phyloP scores from a whole-genome alignment of 2,797 vertebrate genomes.

The Ctenopoma kingsleyae region DNA sequence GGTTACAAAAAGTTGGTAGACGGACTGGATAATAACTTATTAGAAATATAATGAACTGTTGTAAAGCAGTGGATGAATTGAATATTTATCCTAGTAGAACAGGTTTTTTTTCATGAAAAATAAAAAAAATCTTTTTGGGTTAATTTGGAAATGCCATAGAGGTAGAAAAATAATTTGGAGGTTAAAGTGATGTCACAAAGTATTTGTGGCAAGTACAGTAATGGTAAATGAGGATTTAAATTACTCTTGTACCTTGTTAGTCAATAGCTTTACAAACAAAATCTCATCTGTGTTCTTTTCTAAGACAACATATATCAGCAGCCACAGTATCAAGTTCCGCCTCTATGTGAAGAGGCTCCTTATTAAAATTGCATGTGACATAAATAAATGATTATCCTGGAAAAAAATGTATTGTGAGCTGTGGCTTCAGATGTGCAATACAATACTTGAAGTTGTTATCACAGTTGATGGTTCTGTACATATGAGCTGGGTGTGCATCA shows the following conservation, averaged over 20 bases:
- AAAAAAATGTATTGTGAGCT: constrained; percentile 39
- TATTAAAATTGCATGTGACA: constrained; percentile 45
- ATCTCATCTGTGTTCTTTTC: neutral
- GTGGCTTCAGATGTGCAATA: constrained; percentile 16
- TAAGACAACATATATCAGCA: constrained; percentile 7
- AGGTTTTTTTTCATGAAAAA: too few relatives aligned
- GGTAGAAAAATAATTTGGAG: neutral
- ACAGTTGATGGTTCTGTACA: neutral
- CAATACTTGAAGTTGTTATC: constrained; percentile 3
- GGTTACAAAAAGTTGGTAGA: neutral
- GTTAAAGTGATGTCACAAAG: neutral
- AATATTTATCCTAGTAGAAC: constrained; percentile 19
- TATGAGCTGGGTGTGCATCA: neutral
- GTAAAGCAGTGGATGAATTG: constrained; percentile 20
- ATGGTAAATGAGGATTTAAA: constrained; percentile 3
- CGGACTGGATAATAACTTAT: constrained; percentile 59
- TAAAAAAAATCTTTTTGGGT: too few relatives aligned
- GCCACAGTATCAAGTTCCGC: constrained; percentile 28
- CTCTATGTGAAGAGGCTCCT: constrained; percentile 31
- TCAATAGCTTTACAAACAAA: neutral
- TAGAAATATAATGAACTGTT: constrained; percentile 45
- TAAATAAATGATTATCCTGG: constrained; percentile 40
- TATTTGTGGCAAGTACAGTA: neutral
- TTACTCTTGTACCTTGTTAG: neutral
- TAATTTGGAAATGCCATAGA: constrained; percentile 1